Evolutionary conservation across 2,113 vertebrate species (phyloP).

Genomic region (Oryzias celebensis): DNA sequence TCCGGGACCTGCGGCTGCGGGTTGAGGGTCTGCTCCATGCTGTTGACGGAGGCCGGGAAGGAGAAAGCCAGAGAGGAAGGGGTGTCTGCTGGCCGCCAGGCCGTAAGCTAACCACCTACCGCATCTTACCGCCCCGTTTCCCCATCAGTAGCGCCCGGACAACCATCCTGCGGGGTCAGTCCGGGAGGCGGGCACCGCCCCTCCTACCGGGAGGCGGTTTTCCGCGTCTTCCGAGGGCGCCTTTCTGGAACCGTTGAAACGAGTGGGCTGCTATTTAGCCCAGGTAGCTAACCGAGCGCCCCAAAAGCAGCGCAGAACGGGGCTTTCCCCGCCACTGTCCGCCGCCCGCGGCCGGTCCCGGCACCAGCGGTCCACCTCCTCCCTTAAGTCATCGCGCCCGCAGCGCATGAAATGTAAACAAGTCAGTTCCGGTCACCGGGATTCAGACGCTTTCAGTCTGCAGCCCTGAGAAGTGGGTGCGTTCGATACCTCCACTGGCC

Average conservation of each 20-base stretch:
- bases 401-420: not conserved
- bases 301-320: constrained; percentile 10
- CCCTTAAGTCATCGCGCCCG: not conserved
- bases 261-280: constrained; percentile 20
- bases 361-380: not conserved
- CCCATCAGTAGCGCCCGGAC: not conserved
- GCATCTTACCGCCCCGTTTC: constrained; percentile 3
- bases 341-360: not conserved
- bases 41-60: constrained; percentile 18
- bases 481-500: not conserved
- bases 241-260: not conserved
- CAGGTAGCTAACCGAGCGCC: constrained; percentile 21
- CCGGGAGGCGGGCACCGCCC: not conserved
- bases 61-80: not conserved
- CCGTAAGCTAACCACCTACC: constrained; percentile 35
- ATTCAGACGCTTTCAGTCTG: constrained; percentile 19
- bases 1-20: constrained; percentile 50
- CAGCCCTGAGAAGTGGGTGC: constrained; percentile 12
- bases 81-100: constrained; percentile 23
- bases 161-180: not conserved
- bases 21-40: constrained; percentile 48
- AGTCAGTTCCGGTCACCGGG: not conserved
- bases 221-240: constrained; percentile 3
- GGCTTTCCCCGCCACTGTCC: constrained; percentile 12
- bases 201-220: constrained; percentile 1